Percentiles rank a stretch among this genome's conserved stretches.
Conservation (phyloP, 2,797 vertebrate genomes). For the Sciaenops ocellatus region DNA sequence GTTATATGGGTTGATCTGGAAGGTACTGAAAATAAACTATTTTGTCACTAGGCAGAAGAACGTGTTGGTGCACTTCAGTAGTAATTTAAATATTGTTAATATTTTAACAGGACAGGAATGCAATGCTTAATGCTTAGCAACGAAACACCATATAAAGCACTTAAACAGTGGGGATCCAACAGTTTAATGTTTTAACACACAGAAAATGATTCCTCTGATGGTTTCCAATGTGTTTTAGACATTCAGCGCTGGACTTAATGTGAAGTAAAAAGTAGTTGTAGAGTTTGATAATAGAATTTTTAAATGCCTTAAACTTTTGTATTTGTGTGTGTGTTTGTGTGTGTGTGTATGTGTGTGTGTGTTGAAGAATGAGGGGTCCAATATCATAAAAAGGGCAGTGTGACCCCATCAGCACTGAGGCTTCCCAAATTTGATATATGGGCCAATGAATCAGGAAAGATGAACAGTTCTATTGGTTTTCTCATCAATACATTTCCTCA, state of each 20-base stretch:
- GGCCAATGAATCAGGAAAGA: conserved; percentile 40
- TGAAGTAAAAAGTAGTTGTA: not conserved
- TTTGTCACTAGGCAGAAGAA: too few relatives aligned
- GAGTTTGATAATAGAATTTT: conserved; percentile 17
- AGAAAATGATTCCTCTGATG: not conserved
- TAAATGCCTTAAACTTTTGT: conserved; percentile 12
- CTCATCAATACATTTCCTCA: conserved; percentile 42
- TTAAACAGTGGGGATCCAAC: not conserved
- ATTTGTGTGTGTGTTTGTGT: conserved; percentile 1
- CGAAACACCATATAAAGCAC: not conserved
- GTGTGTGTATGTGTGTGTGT: conserved; percentile 11
- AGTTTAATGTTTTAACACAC: not conserved
- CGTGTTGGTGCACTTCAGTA: not conserved
- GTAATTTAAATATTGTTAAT: not conserved
- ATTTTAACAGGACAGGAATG: not conserved
- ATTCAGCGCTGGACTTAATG: conserved; percentile 8
- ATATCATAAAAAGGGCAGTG: conserved; percentile 47
- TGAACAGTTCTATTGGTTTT: conserved; percentile 47
- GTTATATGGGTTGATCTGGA: not conserved
- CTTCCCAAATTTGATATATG: conserved; percentile 32
- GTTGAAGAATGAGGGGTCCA: not conserved
- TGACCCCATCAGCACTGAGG: conserved; percentile 53
- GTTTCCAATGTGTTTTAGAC: not conserved
- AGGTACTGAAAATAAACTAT: not conserved
- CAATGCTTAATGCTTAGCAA: not conserved